phyloP scores from a whole-genome alignment of 2,113 vertebrate genomes.

The Caranx ignobilis region DNA sequence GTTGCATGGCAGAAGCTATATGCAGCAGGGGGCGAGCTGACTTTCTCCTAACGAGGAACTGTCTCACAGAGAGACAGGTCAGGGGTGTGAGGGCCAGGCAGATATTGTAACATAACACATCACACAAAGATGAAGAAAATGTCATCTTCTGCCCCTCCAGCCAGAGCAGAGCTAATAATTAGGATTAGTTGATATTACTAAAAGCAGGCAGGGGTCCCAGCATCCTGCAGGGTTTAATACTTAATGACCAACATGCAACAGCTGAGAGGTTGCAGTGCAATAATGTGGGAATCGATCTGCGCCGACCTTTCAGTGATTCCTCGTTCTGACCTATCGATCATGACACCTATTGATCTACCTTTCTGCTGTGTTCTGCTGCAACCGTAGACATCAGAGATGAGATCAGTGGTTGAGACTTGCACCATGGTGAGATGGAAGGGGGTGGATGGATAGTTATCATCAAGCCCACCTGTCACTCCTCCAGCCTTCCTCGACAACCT shows the following conservation, averaged over 20 bases:
- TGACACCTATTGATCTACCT: slow-evolving; percentile 68
- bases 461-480: slow-evolving; percentile 70
- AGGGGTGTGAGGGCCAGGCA: slow-evolving; percentile 65
- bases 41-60: slow-evolving; percentile 79
- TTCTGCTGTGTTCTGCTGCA: slow-evolving; percentile 63
- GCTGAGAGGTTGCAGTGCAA: slow-evolving; percentile 66
- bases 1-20: slow-evolving; percentile 50
- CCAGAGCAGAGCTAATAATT: slow-evolving; percentile 73
- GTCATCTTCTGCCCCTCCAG: slow-evolving; percentile 52
- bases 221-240: slow-evolving; percentile 60
- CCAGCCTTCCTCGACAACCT: slow-evolving; percentile 52
- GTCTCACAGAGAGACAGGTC: slow-evolving; percentile 73
- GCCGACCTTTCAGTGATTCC: slow-evolving; percentile 69
- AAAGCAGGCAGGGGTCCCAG: slow-evolving; percentile 55
- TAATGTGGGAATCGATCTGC: slow-evolving; percentile 60
- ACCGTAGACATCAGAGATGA: slow-evolving; percentile 50
- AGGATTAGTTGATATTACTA: slow-evolving; percentile 75
- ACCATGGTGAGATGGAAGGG: slow-evolving; percentile 50
- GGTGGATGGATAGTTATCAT: slow-evolving; percentile 59
- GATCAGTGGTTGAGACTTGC: slow-evolving; percentile 46
- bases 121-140: slow-evolving; percentile 68
- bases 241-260: slow-evolving; percentile 71
- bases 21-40: slow-evolving; percentile 68
- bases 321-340: slow-evolving; percentile 80
- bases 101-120: slow-evolving; percentile 67